phyloP scores from a whole-genome alignment of 2,113 vertebrate genomes.

The Pteronura brasiliensis region DNA sequence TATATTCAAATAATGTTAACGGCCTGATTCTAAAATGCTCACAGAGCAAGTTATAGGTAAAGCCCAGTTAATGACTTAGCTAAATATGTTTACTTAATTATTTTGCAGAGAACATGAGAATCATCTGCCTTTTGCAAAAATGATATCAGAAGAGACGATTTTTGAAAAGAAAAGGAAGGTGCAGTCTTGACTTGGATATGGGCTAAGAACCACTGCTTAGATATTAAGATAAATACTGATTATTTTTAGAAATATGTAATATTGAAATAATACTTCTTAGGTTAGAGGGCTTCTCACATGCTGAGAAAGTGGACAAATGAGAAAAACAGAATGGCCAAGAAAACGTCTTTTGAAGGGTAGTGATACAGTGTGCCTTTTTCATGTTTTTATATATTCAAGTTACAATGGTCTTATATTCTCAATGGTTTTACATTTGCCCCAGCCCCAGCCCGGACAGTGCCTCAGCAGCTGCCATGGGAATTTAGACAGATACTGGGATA shows the following conservation, averaged over 20 bases:
- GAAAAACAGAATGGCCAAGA: neutral
- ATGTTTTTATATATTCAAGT: neutral
- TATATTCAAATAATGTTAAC: constrained; percentile 55
- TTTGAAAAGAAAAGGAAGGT: neutral
- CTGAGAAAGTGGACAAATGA: neutral
- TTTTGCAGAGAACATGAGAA: constrained; percentile 49
- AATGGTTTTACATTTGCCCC: neutral
- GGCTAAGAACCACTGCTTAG: neutral
- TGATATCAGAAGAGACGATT: neutral
- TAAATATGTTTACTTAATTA: constrained; percentile 63
- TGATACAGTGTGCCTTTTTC: neutral
- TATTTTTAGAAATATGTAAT: neutral
- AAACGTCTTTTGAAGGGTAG: neutral
- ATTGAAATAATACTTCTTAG: neutral
- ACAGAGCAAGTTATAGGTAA: constrained; percentile 38
- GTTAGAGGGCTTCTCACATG: neutral
- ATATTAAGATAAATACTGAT: neutral
- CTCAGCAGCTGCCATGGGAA: neutral
- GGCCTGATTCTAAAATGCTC: neutral
- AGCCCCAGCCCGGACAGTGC: too few relatives aligned
- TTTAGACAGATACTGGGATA: neutral
- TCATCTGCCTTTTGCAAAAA: constrained; percentile 17
- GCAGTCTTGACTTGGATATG: neutral
- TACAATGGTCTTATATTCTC: neutral
- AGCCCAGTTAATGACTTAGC: constrained; percentile 25